These are phyloP conservation scores for Ectemnius lituratus DNA, from an alignment of 2,888 invertebrate species.

Conservation along the genomic window DNA sequence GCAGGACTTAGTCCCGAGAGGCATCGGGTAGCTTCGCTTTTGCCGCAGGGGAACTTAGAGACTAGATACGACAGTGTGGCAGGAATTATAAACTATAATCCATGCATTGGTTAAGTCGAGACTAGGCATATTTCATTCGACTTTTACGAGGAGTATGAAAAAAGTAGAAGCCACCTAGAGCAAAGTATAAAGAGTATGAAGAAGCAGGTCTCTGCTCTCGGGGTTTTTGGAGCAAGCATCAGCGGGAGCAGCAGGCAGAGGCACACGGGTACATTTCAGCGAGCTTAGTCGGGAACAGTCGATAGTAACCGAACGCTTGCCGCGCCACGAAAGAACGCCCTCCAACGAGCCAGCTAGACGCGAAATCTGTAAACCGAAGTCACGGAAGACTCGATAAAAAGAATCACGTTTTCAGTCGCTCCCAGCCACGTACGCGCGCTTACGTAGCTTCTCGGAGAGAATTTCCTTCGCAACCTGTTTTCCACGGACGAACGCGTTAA, in stretches of 20 bases:
- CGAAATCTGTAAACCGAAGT: conserved; percentile 68
- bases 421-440: conserved; percentile 44
- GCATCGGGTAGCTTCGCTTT: too few species aligned
- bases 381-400: conserved; percentile 62
- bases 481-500: conserved; percentile 11
- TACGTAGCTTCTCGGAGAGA: conserved; percentile 30
- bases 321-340: conserved; percentile 74
- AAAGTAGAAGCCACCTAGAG: not conserved
- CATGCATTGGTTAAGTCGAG: too few species aligned
- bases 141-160: too few species aligned
- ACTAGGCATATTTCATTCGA: too few species aligned
- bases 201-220: conserved; percentile 19
- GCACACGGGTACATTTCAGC: conserved; percentile 46
- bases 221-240: conserved; percentile 48
- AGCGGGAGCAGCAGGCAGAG: too few species aligned
- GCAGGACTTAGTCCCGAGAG: too few species aligned
- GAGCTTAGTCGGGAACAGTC: conserved; percentile 56
- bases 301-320: conserved; percentile 67
- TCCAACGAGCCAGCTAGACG: conserved; percentile 64
- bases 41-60: too few species aligned
- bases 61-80: too few species aligned
- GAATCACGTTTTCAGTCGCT: conserved; percentile 45
- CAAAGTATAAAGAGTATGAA: not conserved
- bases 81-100: too few species aligned
- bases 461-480: conserved; percentile 33